Base-by-base conservation (phyloP, 1,140 invertebrate genomes). In the Camponotus pennsylvanicus region DNA sequence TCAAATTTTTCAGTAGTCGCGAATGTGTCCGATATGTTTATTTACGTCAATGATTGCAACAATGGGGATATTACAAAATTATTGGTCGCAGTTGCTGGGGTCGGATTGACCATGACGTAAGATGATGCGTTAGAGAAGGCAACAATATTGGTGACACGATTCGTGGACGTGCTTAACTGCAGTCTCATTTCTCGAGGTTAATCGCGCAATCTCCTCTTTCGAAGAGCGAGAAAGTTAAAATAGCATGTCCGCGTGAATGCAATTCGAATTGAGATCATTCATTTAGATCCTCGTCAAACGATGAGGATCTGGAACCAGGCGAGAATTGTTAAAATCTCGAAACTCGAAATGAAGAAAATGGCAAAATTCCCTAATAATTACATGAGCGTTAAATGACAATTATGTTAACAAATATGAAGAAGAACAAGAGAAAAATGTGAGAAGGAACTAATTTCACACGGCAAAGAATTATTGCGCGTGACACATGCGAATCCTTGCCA, bases 401-500 rank as follows among this genome's bases (percentile, higher is more conserved):
- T 21, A 59, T 2, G 55, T 21, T 21, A 52, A 5, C 55, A n/a
- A 18, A 57, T 32, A 4, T 6, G 11, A 18, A 64, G 32, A 15
- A 5, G 6, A n/a, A 59, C 18, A 18, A 11, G 6, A 40, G 5
- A 52, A 52, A 69, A 40, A 67, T n/a, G 34, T 11, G 40, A 18
- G 18, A 21, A 42, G 13, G 3, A n/a, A 7, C 9, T 15, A 18
- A 21, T 52, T 52, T 52, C 18, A 52, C 18, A 52, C 18, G 5
- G 4, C 15, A 18, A 13, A 15, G 34, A 70, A 37, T 27, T 57
- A 34, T 37, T 37, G 49, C 49, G 63, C 49, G 15, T 3, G 3
- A 21, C 32, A 1, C 32, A 3, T 27, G 49, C 45, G 37, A 80
- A 71, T 71, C 42, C 66, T 82, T 71, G 45, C 27, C 78, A 52